Evolutionary conservation across 2,888 invertebrate genomes (phyloP).

Genomic region (Stenodema calcarata): DNA sequence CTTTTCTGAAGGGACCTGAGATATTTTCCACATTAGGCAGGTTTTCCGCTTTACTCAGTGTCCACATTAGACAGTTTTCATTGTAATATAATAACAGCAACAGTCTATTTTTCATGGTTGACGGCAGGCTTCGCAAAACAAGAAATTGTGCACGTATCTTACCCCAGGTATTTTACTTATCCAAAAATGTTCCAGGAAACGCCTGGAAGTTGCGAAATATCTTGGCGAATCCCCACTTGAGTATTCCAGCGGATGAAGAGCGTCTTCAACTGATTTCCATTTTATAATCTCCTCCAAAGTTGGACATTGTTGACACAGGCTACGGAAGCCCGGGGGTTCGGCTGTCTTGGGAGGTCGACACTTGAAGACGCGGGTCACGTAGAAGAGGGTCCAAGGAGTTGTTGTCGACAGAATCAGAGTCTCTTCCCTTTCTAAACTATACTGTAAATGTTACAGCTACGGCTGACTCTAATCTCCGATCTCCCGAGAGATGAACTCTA

Average conservation of each 20-base stretch:
- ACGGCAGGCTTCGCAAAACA: too few species aligned
- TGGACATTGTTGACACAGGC: slow-evolving; percentile 29
- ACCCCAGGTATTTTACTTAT: too few species aligned
- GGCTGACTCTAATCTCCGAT: not conserved
- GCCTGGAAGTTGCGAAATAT: too few species aligned
- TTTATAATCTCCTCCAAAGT: slow-evolving; percentile 26
- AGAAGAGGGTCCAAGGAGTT: slow-evolving; percentile 19
- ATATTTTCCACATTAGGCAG: too few species aligned
- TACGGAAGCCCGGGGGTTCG: slow-evolving; percentile 7
- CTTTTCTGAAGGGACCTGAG: too few species aligned
- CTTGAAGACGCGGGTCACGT: slow-evolving; percentile 17
- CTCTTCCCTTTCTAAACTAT: not conserved
- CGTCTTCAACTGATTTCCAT: not conserved
- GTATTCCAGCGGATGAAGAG: not conserved
- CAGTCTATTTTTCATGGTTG: too few species aligned
- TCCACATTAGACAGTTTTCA: too few species aligned
- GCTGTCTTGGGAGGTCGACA: slow-evolving; percentile 34
- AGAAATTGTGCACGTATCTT: too few species aligned
- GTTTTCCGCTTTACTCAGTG: too few species aligned
- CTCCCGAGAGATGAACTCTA: not conserved
- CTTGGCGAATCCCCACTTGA: not conserved
- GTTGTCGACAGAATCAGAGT: slow-evolving; percentile 34
- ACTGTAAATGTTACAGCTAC: not conserved
- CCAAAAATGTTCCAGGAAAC: too few species aligned
- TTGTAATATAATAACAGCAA: too few species aligned